Conservation (phyloP, 2,888 invertebrate genomes). For the Troides oblongomaculatus region DNA sequence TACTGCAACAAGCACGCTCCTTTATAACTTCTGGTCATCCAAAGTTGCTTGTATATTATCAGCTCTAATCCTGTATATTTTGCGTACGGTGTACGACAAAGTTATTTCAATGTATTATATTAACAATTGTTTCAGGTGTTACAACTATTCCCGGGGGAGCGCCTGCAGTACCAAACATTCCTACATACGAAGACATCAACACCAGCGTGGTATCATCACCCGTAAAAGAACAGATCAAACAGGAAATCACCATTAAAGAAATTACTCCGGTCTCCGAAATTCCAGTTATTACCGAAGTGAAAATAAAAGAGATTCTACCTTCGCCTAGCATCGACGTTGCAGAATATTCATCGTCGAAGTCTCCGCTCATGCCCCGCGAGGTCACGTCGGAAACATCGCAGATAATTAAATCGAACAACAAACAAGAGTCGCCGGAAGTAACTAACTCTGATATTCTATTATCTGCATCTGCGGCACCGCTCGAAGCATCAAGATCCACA, state of each 20-base stretch:
- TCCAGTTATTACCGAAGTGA: conserved; percentile 67
- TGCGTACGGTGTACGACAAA: too few species aligned
- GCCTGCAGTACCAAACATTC: conserved; percentile 43
- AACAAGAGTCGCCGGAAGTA: conserved; percentile 51
- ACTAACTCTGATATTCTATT: conserved; percentile 48
- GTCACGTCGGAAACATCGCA: conserved; percentile 59
- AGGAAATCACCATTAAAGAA: conserved; percentile 80
- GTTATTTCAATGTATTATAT: not conserved
- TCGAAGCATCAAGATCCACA: conserved; percentile 38
- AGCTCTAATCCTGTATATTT: not conserved
- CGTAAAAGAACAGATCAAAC: conserved; percentile 54
- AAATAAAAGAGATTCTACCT: conserved; percentile 70
- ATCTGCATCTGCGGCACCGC: conserved; percentile 41
- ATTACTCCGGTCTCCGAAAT: conserved; percentile 79
- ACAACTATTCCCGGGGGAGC: conserved; percentile 56
- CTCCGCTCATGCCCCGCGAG: conserved; percentile 68
- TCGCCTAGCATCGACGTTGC: conserved; percentile 61
- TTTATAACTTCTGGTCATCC: too few species aligned
- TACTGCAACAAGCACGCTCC: too few species aligned
- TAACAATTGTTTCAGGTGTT: conserved; percentile 55
- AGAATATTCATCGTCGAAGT: conserved; percentile 68
- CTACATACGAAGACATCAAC: conserved; percentile 42
- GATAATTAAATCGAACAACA: conserved; percentile 40
- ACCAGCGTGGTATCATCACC: conserved; percentile 41
- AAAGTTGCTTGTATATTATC: too few species aligned